Base-by-base conservation (phyloP, 2,888 invertebrate species). In the Drosophila incognita region DNA sequence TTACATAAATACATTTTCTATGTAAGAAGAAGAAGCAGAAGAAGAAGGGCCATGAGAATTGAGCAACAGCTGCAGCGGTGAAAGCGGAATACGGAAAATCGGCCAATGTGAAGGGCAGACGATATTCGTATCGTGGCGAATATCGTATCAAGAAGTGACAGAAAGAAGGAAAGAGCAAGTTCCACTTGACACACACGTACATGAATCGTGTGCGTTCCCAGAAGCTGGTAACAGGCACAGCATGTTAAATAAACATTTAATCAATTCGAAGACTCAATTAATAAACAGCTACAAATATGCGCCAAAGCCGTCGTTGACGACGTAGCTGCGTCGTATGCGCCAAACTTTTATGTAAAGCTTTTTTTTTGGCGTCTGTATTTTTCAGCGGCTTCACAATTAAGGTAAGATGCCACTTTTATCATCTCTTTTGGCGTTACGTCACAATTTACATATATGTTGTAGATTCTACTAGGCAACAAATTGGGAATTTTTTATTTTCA, bases 241-340 rank as follows among this genome's bases (percentile, higher is more conserved):
- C 72, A 87, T 80, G 64, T 67, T 78, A 72, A 87, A 82, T 73
- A 74, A 68, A 76, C 70, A 76, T 87, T 83, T 82, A 85, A 85
- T 81, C 66, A 79, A 82, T 87, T 85, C 69, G 64, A 63, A 67
- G 72, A 53, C 53, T 81, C 74, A 67, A 76, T 81, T 71, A 77
- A 77, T 70, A 59, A 69, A 67, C 71, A 67, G 58, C 61, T 29
- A 56, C 27, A 40, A 56, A 51, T 24, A 46, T 24, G 13, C 48
- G 51, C 15, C 40, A 66, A 65, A 51, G 42, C 29, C 54, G 38
- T 11, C 31, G 61, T 36, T 63, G 56, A 35, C 51, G 67, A 11
- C 3, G 48, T 15, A 21, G 35, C 51, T 29, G 57, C 59, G 40
- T 21, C 8, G 24, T 27, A 27, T 36, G 57, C 51, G 53, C 49